Conservation (phyloP, 2,888 invertebrate species). For the Leucoma salicis region DNA sequence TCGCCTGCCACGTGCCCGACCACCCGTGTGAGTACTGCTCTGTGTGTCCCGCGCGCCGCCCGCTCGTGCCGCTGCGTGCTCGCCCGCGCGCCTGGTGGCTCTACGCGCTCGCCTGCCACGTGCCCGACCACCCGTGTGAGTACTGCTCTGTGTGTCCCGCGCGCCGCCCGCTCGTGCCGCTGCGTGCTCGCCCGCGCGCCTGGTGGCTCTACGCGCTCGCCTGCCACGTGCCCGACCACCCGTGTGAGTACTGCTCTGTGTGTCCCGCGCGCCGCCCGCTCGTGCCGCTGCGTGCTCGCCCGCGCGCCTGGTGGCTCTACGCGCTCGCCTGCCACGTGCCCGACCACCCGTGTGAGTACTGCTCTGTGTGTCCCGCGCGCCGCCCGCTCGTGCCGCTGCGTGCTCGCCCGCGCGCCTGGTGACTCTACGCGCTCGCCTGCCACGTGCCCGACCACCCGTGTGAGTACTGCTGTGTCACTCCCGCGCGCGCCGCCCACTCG, state of each 20-base stretch:
- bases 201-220: slow-evolving; percentile 93
- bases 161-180: slow-evolving; percentile 87
- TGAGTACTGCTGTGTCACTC: too few relatives aligned
- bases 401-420: slow-evolving; percentile 87
- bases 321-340: slow-evolving; percentile 85
- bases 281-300: slow-evolving; percentile 81
- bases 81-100: slow-evolving; percentile 86
- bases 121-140: slow-evolving; percentile 79
- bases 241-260: slow-evolving; percentile 65
- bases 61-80: slow-evolving; percentile 83
- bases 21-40: slow-evolving; percentile 66
- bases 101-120: slow-evolving; percentile 89
- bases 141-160: slow-evolving; percentile 87
- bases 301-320: slow-evolving; percentile 91
- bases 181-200: slow-evolving; percentile 83
- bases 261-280: slow-evolving; percentile 91
- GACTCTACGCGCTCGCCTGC: slow-evolving; percentile 89
- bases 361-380: too few relatives aligned
- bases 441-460: slow-evolving; percentile 70
- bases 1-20: slow-evolving; percentile 86
- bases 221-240: slow-evolving; percentile 78
- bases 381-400: slow-evolving; percentile 86
- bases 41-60: slow-evolving; percentile 90
- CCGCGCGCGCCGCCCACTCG: slow-evolving; percentile 90
- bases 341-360: slow-evolving; percentile 60